phyloP scores from a whole-genome alignment of 2,113 vertebrate genomes.

The Eolophus roseicapilla region DNA sequence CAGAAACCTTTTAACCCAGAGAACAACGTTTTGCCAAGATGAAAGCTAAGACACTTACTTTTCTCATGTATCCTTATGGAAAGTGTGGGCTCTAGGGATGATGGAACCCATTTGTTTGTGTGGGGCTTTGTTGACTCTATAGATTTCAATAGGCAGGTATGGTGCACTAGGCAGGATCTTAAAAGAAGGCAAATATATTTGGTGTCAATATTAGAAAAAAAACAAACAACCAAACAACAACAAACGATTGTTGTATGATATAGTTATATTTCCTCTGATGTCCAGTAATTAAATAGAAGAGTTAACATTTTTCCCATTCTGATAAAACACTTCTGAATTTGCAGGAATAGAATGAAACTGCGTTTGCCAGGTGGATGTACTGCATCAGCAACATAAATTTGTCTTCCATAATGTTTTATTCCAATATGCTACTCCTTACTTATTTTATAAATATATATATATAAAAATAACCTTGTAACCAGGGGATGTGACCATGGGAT shows the following conservation, averaged over 20 bases:
- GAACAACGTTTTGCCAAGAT: background rate
- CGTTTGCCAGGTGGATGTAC: background rate
- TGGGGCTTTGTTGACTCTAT: background rate
- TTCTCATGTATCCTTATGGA: background rate
- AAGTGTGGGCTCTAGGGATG: background rate
- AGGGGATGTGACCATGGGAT: background rate
- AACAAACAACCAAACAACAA: background rate
- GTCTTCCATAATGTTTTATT: background rate
- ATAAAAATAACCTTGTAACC: background rate
- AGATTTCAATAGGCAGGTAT: background rate
- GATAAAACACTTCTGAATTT: background rate
- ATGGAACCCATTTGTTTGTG: background rate
- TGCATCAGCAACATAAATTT: background rate
- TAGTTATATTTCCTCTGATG: background rate
- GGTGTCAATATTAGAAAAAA: background rate
- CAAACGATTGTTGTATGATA: background rate
- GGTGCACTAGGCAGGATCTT: background rate
- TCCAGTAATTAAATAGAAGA: background rate
- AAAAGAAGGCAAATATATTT: background rate
- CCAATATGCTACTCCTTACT: background rate
- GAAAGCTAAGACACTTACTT: background rate
- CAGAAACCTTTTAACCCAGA: background rate
- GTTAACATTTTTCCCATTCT: background rate
- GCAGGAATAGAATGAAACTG: background rate
- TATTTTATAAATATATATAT: background rate